phyloP scores from a whole-genome alignment of 2,113 vertebrate species.

The Rhabdornis inornatus region DNA sequence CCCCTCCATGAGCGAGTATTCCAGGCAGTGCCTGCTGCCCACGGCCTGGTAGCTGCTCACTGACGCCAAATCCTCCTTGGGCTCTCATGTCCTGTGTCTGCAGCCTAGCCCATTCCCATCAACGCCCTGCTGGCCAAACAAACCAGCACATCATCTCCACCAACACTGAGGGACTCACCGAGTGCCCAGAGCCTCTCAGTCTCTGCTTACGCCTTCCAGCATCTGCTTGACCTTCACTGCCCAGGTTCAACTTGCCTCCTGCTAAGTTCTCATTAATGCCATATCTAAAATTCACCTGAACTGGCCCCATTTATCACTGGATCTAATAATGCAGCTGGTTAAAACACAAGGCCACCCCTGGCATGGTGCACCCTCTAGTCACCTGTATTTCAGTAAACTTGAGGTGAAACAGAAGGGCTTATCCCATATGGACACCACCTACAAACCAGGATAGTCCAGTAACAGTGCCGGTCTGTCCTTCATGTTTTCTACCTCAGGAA shows the following conservation, averaged over 20 bases:
- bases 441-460: not conserved
- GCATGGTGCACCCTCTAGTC: not conserved
- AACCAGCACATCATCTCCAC: not conserved
- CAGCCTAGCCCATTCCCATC: constrained; percentile 27
- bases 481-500: not conserved
- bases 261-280: not conserved
- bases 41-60: not conserved
- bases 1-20: not conserved
- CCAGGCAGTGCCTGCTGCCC: not conserved
- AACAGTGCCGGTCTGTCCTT: not conserved
- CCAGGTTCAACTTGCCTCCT: not conserved
- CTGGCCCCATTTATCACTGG: not conserved
- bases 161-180: not conserved
- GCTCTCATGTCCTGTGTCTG: not conserved
- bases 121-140: not conserved
- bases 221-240: not conserved
- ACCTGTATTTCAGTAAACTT: not conserved
- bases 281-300: not conserved
- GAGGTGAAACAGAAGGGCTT: not conserved
- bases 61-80: not conserved
- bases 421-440: not conserved
- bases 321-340: not conserved
- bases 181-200: not conserved
- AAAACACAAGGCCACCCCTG: not conserved
- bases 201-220: accelerated